Evolutionary conservation across 1,140 invertebrate genomes (phyloP).

Genomic region (Asobara japonica): DNA sequence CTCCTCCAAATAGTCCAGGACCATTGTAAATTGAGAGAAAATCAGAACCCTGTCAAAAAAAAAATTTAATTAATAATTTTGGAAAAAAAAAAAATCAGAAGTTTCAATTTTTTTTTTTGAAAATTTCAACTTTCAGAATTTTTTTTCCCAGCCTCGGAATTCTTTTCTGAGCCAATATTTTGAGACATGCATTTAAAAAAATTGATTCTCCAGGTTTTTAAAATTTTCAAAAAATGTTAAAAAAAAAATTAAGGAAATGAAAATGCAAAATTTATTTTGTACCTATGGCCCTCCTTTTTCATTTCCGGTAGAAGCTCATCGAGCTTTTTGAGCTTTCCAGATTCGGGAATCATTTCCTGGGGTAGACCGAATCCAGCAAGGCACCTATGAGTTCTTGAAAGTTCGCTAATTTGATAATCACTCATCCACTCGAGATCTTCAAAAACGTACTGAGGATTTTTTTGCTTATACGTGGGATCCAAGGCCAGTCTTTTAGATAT

Average conservation of each 20-base stretch:
- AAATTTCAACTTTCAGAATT: too few species aligned
- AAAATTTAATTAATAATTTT: too few species aligned
- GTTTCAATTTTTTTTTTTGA: too few species aligned
- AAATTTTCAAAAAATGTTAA: too few species aligned
- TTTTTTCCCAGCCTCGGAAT: too few species aligned
- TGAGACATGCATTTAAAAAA: too few species aligned
- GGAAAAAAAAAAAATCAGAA: too few species aligned
- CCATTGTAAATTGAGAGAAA: conserved; percentile 95
- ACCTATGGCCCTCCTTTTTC: conserved; percentile 77
- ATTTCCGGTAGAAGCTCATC: conserved; percentile 82
- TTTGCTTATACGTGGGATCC: conserved; percentile 80
- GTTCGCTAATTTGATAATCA: conserved; percentile 90
- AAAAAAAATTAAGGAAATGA: too few species aligned
- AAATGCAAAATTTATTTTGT: too few species aligned
- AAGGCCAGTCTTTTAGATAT: conserved; percentile 81
- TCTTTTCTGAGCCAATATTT: too few species aligned
- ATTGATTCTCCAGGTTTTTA: too few species aligned
- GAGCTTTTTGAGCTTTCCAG: conserved; percentile 86
- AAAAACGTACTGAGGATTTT: conserved; percentile 82
- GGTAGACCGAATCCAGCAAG: conserved; percentile 70
- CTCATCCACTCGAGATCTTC: conserved; percentile 89
- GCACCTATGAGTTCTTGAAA: conserved; percentile 74
- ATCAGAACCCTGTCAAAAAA: conserved; percentile 87
- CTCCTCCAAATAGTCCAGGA: conserved; percentile 90
- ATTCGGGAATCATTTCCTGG: conserved; percentile 76